Percentiles rank a stretch among this genome's conserved stretches.
Evolutionary conservation across 2,113 vertebrate species (phyloP).

Genomic region (Coryphaenoides rupestris): DNA sequence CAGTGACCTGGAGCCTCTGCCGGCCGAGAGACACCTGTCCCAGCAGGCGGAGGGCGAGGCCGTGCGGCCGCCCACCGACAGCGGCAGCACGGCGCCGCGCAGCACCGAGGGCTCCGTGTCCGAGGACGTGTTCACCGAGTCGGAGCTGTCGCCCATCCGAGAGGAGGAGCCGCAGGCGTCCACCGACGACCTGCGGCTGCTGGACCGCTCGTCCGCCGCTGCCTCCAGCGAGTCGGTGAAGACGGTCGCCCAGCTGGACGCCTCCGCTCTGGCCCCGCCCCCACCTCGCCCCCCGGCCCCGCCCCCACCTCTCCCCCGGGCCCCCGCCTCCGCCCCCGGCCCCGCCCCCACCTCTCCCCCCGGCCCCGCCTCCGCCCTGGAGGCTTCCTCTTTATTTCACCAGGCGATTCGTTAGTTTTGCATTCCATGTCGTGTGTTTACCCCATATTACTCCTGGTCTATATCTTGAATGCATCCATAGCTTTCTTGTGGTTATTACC

Average conservation of each 20-base stretch:
- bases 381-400: background rate
- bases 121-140: conserved; percentile 96
- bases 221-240: conserved; percentile 86
- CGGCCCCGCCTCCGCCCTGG: no score
- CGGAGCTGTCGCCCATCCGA: conserved; percentile 90
- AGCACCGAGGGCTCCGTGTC: conserved; percentile 92
- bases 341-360: no score
- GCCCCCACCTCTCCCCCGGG: no score
- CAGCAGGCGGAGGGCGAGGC: conserved; percentile 82
- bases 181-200: conserved; percentile 80
- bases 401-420: conserved; percentile 4
- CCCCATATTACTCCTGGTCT: background rate
- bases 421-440: background rate
- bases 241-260: conserved; percentile 77
- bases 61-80: conserved; percentile 79
- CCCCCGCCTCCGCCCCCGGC: no score
- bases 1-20: conserved; percentile 86
- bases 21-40: conserved; percentile 74
- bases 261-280: conserved; percentile 37
- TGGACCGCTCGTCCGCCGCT: conserved; percentile 82
- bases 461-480: background rate
- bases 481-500: background rate
- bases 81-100: conserved; percentile 81
- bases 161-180: conserved; percentile 83
- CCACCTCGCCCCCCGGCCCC: no score